These are phyloP conservation scores for Saccostrea echinata DNA, from an alignment of 1,140 invertebrate genomes.

Conservation along the genomic window DNA sequence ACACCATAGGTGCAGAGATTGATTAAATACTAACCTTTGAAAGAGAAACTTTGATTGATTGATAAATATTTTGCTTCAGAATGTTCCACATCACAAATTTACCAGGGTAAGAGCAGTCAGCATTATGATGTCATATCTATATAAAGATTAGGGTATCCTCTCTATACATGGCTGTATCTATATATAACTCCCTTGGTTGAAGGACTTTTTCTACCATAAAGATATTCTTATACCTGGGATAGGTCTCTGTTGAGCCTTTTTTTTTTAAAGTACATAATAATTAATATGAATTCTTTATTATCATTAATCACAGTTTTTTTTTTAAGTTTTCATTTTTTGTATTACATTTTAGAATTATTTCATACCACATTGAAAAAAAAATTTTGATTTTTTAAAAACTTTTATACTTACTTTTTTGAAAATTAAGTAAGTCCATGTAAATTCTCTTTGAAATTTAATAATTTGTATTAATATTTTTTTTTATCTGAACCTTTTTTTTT, in stretches of 20 bases:
- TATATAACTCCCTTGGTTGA: slow-evolving; percentile 12
- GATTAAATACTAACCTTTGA: neutral
- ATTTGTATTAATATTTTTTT: neutral
- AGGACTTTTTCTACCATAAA: neutral
- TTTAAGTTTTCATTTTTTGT: neutral
- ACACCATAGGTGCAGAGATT: neutral
- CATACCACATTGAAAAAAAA: no score
- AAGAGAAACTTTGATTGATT: neutral
- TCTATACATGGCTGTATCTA: neutral
- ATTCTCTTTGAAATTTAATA: neutral
- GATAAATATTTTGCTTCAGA: slow-evolving; percentile 20
- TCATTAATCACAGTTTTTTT: neutral
- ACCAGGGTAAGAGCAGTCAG: slow-evolving; percentile 11
- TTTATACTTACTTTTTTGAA: neutral
- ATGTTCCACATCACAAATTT: slow-evolving; percentile 44
- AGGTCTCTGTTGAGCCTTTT: neutral
- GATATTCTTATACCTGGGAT: neutral
- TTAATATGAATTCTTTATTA: neutral
- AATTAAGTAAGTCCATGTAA: neutral
- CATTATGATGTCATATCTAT: slow-evolving; percentile 22
- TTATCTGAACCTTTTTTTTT: neutral
- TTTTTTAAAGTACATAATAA: no score
- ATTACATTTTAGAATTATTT: neutral
- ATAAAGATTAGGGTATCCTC: slow-evolving; percentile 22
- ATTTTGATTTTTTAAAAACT: no score